Evolutionary conservation across 2,113 vertebrate species (phyloP).

Genomic region (Brienomyrus longianalis): DNA sequence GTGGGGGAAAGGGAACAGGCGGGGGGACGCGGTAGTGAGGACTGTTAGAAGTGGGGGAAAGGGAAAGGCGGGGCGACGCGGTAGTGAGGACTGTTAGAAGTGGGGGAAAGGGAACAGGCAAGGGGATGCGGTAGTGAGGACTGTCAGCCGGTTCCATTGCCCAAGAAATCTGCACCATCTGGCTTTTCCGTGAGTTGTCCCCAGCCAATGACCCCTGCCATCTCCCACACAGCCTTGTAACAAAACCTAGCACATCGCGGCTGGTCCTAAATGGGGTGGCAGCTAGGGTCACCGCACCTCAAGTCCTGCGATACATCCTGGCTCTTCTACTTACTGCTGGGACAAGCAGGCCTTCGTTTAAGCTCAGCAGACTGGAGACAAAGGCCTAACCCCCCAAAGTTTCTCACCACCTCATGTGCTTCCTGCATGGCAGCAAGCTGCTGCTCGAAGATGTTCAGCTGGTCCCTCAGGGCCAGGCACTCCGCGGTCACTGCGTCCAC

Average conservation of each 20-base stretch:
- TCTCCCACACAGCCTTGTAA: not conserved
- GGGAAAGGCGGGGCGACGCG: not conserved
- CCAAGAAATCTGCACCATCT: not conserved
- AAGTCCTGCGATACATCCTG: not conserved
- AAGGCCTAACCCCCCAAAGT: not conserved
- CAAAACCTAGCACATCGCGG: not conserved
- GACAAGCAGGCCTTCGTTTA: not conserved
- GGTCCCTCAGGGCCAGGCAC: constrained; percentile 62
- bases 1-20: not conserved
- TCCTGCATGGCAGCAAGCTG: constrained; percentile 57
- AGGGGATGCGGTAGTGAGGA: not conserved
- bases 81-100: not conserved
- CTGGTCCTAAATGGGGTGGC: not conserved
- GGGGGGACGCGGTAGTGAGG: not conserved
- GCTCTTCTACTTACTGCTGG: not conserved
- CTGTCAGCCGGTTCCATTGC: not conserved
- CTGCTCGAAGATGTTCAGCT: constrained; percentile 58
- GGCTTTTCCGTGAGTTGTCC: not conserved
- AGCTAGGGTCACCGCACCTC: not conserved
- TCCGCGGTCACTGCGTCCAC: constrained; percentile 55
- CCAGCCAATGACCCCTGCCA: not conserved
- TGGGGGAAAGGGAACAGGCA: not conserved
- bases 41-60: not conserved
- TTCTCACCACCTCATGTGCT: constrained; percentile 49
- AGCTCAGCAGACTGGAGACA: not conserved